Evolutionary conservation across 2,888 invertebrate species (phyloP).

Genomic region (Lepidocyrtinus sp.): DNA sequence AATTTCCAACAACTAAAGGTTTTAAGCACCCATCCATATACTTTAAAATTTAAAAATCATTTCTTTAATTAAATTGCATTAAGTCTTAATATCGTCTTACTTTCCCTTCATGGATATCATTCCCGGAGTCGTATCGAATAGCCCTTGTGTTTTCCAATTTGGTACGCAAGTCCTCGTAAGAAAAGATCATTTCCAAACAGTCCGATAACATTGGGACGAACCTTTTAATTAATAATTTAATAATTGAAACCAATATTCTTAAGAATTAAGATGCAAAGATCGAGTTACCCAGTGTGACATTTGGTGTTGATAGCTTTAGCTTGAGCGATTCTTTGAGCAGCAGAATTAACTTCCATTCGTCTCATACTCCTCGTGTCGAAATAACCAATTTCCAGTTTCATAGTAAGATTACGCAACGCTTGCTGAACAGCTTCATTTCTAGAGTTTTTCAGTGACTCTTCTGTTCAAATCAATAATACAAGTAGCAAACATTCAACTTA

Average conservation of each 20-base stretch:
- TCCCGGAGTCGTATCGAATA: conserved; percentile 48
- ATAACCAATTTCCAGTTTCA: conserved; percentile 74
- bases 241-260: neutral
- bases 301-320: conserved; percentile 86
- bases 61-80: neutral
- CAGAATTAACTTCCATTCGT: conserved; percentile 73
- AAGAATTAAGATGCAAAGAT: neutral
- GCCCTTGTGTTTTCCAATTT: conserved; percentile 53
- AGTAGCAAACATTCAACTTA: neutral
- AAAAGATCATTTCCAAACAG: conserved; percentile 61
- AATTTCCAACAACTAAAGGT: conserved; percentile 41
- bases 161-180: conserved; percentile 51
- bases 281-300: conserved; percentile 78
- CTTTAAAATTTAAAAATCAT: conserved; percentile 2
- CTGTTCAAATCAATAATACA: conserved; percentile 72
- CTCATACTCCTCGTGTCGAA: conserved; percentile 71
- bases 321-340: conserved; percentile 81
- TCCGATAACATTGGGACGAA: conserved; percentile 57
- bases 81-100: no score
- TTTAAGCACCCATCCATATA: neutral
- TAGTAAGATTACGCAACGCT: conserved; percentile 80
- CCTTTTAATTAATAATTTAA: neutral
- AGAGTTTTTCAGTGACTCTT: conserved; percentile 82
- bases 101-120: conserved; percentile 62
- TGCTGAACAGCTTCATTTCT: conserved; percentile 80